These are phyloP conservation scores for Tipula helvola DNA, from an alignment of 2,888 invertebrate species.

Conservation along the genomic window DNA sequence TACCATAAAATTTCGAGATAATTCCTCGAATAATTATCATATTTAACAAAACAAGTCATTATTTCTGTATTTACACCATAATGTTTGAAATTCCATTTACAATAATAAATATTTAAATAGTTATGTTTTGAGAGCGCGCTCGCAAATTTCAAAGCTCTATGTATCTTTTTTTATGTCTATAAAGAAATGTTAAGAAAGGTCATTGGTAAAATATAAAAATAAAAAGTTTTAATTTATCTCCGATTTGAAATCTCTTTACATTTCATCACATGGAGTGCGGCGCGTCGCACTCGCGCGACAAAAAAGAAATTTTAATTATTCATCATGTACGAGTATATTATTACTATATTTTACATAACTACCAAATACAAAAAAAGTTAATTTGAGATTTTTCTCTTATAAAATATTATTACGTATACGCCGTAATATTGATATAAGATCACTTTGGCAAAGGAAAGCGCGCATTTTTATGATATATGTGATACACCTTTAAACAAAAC, in stretches of 20 bases:
- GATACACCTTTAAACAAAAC: neutral
- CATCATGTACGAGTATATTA: neutral
- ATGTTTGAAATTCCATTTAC: neutral
- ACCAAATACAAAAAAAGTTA: neutral
- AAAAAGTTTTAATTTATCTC: neutral
- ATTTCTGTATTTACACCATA: neutral
- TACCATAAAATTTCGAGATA: neutral
- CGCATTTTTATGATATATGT: neutral
- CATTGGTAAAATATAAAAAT: neutral
- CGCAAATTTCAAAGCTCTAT: neutral
- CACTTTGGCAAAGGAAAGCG: neutral
- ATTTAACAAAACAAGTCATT: neutral
- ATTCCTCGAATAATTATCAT: neutral
- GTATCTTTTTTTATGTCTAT: neutral
- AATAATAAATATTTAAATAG: neutral
- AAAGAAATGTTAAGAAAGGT: neutral
- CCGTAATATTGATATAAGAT: neutral
- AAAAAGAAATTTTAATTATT: constrained; percentile 4
- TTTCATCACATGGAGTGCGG: neutral
- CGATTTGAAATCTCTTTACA: neutral
- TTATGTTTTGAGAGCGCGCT: neutral
- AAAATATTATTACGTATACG: neutral
- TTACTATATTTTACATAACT: neutral
- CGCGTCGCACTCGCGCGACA: neutral
- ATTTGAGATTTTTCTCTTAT: neutral